Base-by-base conservation (phyloP, 2,113 vertebrate species). In the Alethe diademata region DNA sequence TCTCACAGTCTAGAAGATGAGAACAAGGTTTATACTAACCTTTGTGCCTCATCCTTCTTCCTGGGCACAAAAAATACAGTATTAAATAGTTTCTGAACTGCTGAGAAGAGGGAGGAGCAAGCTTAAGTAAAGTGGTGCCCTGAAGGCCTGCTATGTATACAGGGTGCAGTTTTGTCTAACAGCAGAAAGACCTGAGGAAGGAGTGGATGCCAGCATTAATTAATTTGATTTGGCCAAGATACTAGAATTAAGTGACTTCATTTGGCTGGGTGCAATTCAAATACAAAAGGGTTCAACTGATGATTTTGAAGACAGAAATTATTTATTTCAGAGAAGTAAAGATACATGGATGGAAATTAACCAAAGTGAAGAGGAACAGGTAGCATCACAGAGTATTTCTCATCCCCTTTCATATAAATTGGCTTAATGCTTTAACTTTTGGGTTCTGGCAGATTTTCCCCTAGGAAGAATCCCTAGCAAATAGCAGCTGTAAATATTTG, bases 151-250 rank as follows among this genome's bases (percentile, higher is more conserved):
- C 20, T 72, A 64, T 6, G 14, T 81, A 78, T 36, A 64, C 69
- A 88, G 67, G 42, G 74, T 80, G 26, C 35, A 78, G 33, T 66
- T 86, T 70, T 1, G 0, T 50, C 19, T 54, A 88, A 92, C 38
- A 93, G 76, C 72, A 96, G 29, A 92, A 84, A 87, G 86, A 95
- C 42, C 54, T 47, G 25, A 79, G 58, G 64, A 93, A 92, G 75
- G 51, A 95, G 62, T 66, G 62, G 62, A 82, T n/a, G 73, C 72
- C 79, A 87, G 65, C 66, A 78, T 91, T 87, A 92, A 94, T 86
- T 86, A 61, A 91, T 90, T 75, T 65, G 80, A 85, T 91, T 92
- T 93, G 81, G 80, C 84, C 45, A 69, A 81, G 73, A 60, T 42
- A 78, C 36, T 75, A 75, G 69, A 91, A 86, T 53, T 81, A 91